A percentile compares a stretch with the other conserved stretches of the same genome.
Conservation (phyloP, 2,888 invertebrate species). For the Petrolisthes manimaculis region DNA sequence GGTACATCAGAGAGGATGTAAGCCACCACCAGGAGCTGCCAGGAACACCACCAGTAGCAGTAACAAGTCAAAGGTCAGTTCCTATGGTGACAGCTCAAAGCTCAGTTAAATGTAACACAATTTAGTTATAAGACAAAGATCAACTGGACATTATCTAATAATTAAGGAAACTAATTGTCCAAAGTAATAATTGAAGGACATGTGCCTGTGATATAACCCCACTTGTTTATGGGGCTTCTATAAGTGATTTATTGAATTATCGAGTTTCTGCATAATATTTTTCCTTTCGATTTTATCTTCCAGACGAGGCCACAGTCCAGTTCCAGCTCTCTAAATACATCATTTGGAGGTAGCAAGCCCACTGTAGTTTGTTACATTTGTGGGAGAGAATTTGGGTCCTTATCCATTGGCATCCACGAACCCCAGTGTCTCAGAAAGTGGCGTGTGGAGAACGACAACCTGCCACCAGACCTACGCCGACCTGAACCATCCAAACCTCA, state of each 20-base stretch:
- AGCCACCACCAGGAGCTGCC: conserved; percentile 66
- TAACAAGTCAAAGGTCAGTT: neutral
- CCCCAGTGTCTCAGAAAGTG: conserved; percentile 78
- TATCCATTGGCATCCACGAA: conserved; percentile 78
- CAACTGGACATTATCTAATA: too few relatives aligned
- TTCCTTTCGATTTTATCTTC: neutral
- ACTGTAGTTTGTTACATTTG: conserved; percentile 76
- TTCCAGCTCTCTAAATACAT: conserved; percentile 22
- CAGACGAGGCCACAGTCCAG: conserved; percentile 26
- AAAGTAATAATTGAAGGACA: too few relatives aligned
- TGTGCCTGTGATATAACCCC: neutral
- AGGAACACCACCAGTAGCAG: conserved; percentile 19
- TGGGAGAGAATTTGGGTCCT: conserved; percentile 77
- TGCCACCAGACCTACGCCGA: conserved; percentile 70
- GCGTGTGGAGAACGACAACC: conserved; percentile 75
- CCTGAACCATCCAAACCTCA: conserved; percentile 60
- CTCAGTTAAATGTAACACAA: too few relatives aligned
- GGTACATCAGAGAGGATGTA: conserved; percentile 77
- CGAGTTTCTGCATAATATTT: too few relatives aligned
- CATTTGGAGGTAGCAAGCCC: conserved; percentile 29
- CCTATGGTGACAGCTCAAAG: too few relatives aligned
- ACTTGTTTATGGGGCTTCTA: neutral
- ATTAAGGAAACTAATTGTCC: too few relatives aligned
- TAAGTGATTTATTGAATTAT: too few relatives aligned
- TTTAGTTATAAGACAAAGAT: too few relatives aligned